Evolutionary conservation across 2,797 vertebrate species (phyloP), one percentile per base, ranked within the genome.

Genomic region (Catostomus latipinnis): DNA sequence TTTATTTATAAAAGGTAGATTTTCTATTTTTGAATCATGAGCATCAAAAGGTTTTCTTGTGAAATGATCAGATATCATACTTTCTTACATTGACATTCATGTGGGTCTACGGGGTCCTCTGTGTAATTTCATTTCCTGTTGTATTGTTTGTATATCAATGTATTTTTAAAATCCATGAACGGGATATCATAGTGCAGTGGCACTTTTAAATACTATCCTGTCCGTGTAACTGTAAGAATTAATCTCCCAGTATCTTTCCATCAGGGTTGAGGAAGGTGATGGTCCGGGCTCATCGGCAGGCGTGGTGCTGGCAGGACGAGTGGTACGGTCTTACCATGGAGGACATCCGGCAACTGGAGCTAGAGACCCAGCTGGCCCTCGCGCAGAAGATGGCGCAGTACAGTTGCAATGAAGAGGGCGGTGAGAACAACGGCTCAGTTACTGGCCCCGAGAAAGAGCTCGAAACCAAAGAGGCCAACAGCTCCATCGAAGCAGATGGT

Each of bases 261-360:
- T 18, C 91, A 99, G 98, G 96, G 46, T 91, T 99, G 49, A 92
- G 98, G 90, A 98, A 97, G 90, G 97, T 99, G 81, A 99, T 99
- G 97, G 96, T 99, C 0, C 93, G 97, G 13, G 98, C 98, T 7
- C 98, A 99, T 88, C 92, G 97, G 12, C 98, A 99, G 92, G 98
- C 98, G 0, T 99, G 98, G 98, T 99, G 98, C 92, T 99, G 98
- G 98, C 98, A 99, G 92, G 97, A 99, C 0, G 98, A 99, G 69
- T 99, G 98, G 97, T 98, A 94, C 0, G 97, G 98, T 34, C 95
- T 99, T 81, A 98, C 94, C 89, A 99, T 99, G 0, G 97, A 98
- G 82, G 96, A 98, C 89, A 98, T 99, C 89, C 88, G 97, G 82
- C 95, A 93, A 88, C 94, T 99, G 89, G 98, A 99, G 93, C 95